Conservation (phyloP, 2,888 invertebrate species). For the Phortica okadai region DNA sequence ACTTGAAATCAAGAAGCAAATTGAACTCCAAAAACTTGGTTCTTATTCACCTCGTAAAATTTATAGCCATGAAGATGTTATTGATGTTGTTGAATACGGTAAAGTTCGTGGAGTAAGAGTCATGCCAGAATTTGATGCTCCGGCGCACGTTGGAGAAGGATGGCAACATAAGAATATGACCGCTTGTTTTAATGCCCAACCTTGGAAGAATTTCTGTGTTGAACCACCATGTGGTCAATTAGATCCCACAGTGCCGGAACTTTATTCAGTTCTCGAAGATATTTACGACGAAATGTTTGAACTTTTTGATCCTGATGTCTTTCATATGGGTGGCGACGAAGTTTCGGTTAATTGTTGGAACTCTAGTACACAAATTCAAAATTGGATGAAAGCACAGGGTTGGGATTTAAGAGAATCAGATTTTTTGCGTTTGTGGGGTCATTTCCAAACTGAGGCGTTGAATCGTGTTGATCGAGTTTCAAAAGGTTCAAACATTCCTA, state of each 20-base stretch:
- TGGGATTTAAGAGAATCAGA: constrained; percentile 80
- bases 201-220: constrained; percentile 84
- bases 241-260: constrained; percentile 83
- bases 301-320: constrained; percentile 81
- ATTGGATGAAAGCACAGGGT: constrained; percentile 82
- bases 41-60: constrained; percentile 86
- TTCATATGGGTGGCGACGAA: constrained; percentile 94
- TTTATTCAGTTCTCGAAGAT: constrained; percentile 83
- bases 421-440: constrained; percentile 84
- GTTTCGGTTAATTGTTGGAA: constrained; percentile 86
- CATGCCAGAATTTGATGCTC: constrained; percentile 94
- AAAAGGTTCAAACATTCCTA: constrained; percentile 79
- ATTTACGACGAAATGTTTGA: constrained; percentile 86
- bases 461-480: constrained; percentile 68
- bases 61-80: constrained; percentile 79
- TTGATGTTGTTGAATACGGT: constrained; percentile 82
- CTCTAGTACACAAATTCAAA: constrained; percentile 81
- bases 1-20: constrained; percentile 85
- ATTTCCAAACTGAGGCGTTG: constrained; percentile 81
- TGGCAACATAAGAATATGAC: constrained; percentile 86
- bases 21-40: constrained; percentile 85
- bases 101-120: constrained; percentile 88
- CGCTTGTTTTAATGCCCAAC: constrained; percentile 85
- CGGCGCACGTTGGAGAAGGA: constrained; percentile 92
- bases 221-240: constrained; percentile 92